These are phyloP conservation scores for Oxyteleia sp. DNA, from an alignment of 2,888 invertebrate genomes.

Conservation along the genomic window DNA sequence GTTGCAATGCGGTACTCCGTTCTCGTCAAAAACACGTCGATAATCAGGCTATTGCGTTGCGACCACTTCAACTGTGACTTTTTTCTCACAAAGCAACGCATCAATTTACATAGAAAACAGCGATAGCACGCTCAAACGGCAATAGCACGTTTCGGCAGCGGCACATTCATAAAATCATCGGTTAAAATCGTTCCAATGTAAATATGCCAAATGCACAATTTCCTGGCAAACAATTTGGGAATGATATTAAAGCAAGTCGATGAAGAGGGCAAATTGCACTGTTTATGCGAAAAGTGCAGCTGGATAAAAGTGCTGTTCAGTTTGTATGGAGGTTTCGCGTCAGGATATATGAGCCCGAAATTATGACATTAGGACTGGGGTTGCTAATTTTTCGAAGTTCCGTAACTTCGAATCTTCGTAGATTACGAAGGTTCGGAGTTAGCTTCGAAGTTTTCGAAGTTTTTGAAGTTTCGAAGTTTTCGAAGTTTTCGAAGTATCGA, in stretches of 20 bases:
- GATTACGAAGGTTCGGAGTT: too few species aligned
- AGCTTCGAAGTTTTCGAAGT: too few species aligned
- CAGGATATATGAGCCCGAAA: not conserved
- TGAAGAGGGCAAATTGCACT: not conserved
- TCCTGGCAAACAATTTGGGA: slow-evolving; percentile 40
- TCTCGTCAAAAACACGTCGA: slow-evolving; percentile 67
- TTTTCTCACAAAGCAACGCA: slow-evolving; percentile 60
- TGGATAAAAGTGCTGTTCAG: not conserved
- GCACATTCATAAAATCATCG: slow-evolving; percentile 41
- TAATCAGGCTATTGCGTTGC: slow-evolving; percentile 65
- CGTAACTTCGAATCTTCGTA: too few species aligned
- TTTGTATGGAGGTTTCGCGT: not conserved
- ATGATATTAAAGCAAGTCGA: not conserved
- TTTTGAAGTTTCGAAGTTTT: too few species aligned
- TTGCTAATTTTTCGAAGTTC: too few species aligned
- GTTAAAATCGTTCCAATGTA: slow-evolving; percentile 36
- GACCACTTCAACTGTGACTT: slow-evolving; percentile 59
- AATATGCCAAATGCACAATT: slow-evolving; percentile 43
- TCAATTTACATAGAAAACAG: slow-evolving; percentile 67
- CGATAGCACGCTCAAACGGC: slow-evolving; percentile 15
- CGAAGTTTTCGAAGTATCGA: too few species aligned
- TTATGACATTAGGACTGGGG: not conserved
- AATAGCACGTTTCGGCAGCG: slow-evolving; percentile 3
- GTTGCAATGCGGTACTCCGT: slow-evolving; percentile 51
- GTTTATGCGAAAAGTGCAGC: not conserved